Base-by-base conservation (phyloP, 2,113 vertebrate species). In the Ophiodon elongatus region DNA sequence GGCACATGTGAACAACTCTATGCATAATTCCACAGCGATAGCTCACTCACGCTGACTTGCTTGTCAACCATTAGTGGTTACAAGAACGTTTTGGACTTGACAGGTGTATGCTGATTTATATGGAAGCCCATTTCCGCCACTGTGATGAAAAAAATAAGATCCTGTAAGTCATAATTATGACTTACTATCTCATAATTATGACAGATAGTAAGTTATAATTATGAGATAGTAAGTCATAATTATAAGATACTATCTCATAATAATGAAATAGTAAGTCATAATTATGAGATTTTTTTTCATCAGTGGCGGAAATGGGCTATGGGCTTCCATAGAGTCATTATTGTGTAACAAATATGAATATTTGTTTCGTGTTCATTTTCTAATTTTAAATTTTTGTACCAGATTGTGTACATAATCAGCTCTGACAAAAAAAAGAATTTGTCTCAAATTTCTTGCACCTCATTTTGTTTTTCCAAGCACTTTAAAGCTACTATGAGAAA, bases 21-120 rank as follows among this genome's bases (percentile, higher is more conserved):
- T 64, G 87, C 65, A 80, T 63, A 78, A 70, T 64, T 68, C 33
- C 45, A 15, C 33, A 41, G 68, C 57, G 15, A 27, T 21, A 52
- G 33, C 76, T 69, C 81, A 74, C 76, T 69, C 81, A 74, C 0
- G 13, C 60, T 84, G 65, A 81, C 59, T 65, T 31, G 54, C 63
- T n/a, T 50, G 25, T 86, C 83, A 76, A 25, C 86, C 65, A 74
- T 74, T 78, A 76, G 73, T 35, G 35, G 8, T 31, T 27, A 75
- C 59, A 60, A 56, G n/a, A 76, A 0, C 2, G 0, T n/a, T 56
- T 56, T 27, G 27, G 69, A 79, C 64, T 50, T 64, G 66, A 59
- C 15, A 37, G 37, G 47, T 84, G 57, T 45, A 17, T 54, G n/a
- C n/a, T n/a, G n/a, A n/a, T n/a, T n/a, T n/a, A n/a, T n/a, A n/a